Conservation (phyloP, 1,140 invertebrate species). For the Luehdorfia chinensis region DNA sequence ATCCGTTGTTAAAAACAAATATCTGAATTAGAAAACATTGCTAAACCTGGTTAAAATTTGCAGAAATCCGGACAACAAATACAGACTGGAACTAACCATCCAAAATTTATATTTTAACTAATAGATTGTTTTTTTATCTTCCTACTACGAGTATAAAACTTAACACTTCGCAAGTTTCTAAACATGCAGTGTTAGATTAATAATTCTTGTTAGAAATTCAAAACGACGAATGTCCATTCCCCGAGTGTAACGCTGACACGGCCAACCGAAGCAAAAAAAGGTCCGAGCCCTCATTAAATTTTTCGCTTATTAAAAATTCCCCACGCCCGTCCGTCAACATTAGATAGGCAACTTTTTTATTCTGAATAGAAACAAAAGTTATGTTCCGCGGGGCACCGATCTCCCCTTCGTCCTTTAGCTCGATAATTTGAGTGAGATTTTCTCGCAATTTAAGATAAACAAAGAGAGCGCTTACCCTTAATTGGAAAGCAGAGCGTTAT, state of each 20-base stretch:
- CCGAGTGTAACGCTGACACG: slow-evolving; percentile 45
- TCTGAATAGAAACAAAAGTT: slow-evolving; percentile 65
- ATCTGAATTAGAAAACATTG: no score
- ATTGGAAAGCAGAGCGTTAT: slow-evolving; percentile 75
- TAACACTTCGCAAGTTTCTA: slow-evolving; percentile 4
- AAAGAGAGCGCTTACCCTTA: slow-evolving; percentile 76
- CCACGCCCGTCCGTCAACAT: slow-evolving; percentile 63
- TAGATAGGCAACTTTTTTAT: slow-evolving; percentile 68
- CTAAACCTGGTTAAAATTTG: no score
- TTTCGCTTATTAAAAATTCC: slow-evolving; percentile 77
- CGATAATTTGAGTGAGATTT: slow-evolving; percentile 77
- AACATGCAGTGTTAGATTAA: slow-evolving; percentile 20
- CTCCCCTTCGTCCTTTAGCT: slow-evolving; percentile 66
- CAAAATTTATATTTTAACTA: no score
- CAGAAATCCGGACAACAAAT: no score
- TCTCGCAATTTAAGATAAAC: slow-evolving; percentile 77
- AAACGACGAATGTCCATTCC: slow-evolving; percentile 25
- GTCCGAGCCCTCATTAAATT: slow-evolving; percentile 69
- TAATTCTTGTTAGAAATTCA: slow-evolving; percentile 24
- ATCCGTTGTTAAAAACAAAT: no score
- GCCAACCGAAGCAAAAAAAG: slow-evolving; percentile 52
- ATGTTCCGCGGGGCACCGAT: slow-evolving; percentile 55
- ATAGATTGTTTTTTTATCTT: no score
- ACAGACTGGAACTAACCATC: not conserved
- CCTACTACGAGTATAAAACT: not conserved